Evolutionary conservation across 2,888 invertebrate genomes (phyloP).

Genomic region (Schizaphis graminum): DNA sequence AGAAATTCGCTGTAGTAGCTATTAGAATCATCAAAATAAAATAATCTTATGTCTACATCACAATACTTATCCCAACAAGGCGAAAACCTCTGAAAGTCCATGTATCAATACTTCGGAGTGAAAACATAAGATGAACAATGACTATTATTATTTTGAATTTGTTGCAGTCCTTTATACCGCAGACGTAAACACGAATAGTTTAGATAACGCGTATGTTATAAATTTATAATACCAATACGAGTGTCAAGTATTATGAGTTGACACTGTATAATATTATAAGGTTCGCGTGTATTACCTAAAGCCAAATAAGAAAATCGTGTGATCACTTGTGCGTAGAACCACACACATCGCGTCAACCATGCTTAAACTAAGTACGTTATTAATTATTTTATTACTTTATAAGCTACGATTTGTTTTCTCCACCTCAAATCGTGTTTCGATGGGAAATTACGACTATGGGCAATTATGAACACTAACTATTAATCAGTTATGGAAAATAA

Average conservation of each 20-base stretch:
- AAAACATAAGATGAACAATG: background rate
- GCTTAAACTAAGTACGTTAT: background rate
- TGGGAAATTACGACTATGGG: background rate
- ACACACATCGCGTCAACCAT: background rate
- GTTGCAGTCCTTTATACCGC: background rate
- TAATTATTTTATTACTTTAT: background rate
- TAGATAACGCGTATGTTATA: background rate
- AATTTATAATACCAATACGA: background rate
- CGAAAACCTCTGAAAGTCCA: too few relatives aligned
- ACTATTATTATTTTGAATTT: background rate
- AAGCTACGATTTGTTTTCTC: background rate
- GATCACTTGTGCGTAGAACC: background rate
- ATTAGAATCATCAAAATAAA: background rate
- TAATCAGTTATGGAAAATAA: background rate
- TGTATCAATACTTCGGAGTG: background rate
- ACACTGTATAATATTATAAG: background rate
- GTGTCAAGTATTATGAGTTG: background rate
- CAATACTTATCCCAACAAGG: background rate
- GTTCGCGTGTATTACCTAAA: background rate
- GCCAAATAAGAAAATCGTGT: background rate
- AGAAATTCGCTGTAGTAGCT: background rate
- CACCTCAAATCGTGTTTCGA: background rate
- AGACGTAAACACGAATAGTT: background rate
- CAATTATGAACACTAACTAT: background rate
- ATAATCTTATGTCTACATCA: background rate